Evolutionary conservation across 1,140 invertebrate genomes (phyloP).

Genomic region (Pseudomyrmex pallidus): DNA sequence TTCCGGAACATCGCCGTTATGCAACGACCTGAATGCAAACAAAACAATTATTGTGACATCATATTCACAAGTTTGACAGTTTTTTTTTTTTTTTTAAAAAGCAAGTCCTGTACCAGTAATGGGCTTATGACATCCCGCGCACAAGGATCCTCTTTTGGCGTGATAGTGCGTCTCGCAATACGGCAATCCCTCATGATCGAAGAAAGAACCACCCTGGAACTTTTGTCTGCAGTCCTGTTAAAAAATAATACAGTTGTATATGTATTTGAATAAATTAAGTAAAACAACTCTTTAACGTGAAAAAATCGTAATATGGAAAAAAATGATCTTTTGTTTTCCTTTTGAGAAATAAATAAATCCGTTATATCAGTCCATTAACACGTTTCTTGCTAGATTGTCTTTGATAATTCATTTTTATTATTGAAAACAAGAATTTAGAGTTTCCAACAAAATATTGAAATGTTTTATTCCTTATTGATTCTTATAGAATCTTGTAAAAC

Average conservation of each 20-base stretch:
- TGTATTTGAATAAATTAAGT: background rate
- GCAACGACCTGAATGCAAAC: conserved; percentile 91
- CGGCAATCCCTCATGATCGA: conserved; percentile 97
- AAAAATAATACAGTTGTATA: conserved; percentile 62
- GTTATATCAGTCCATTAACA: too few species aligned
- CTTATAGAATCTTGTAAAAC: too few species aligned
- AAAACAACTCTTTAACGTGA: too few species aligned
- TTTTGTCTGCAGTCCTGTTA: conserved; percentile 95
- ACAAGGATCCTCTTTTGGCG: conserved; percentile 97
- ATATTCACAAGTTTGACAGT: background rate
- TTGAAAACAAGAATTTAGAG: too few species aligned
- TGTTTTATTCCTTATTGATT: too few species aligned
- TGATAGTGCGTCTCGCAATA: conserved; percentile 99
- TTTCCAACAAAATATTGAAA: too few species aligned
- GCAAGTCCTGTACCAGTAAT: conserved; percentile 89
- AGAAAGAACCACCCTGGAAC: conserved; percentile 97
- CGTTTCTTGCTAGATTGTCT: too few species aligned
- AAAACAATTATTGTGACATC: conserved; percentile 18
- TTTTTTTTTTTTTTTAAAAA: background rate
- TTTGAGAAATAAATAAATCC: too few species aligned
- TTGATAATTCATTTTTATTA: too few species aligned
- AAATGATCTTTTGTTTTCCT: too few species aligned
- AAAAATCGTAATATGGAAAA: too few species aligned
- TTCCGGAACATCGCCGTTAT: conserved; percentile 99
- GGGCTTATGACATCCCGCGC: conserved; percentile 98